Percentiles rank a stretch among this genome's conserved stretches.
These are phyloP conservation scores for Toxotes jaculatrix DNA, from an alignment of 2,113 vertebrate species.

Conservation along the genomic window DNA sequence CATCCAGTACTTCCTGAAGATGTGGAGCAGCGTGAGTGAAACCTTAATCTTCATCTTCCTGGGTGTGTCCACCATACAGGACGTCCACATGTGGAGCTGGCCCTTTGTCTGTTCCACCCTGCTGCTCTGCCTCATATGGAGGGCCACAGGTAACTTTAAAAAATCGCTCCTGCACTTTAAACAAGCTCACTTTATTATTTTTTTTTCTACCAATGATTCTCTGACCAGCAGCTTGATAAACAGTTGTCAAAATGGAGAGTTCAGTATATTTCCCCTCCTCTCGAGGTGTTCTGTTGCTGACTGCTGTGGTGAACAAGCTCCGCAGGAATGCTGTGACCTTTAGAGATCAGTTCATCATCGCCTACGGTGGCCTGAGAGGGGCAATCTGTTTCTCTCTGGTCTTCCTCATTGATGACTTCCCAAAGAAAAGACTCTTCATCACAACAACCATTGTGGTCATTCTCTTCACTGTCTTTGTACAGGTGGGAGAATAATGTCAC, in stretches of 20 bases:
- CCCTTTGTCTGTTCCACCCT: constrained; percentile 87
- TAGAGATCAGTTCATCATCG: constrained; percentile 90
- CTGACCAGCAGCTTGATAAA: background rate
- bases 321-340: constrained; percentile 85
- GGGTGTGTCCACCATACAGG: constrained; percentile 87
- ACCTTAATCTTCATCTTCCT: constrained; percentile 91
- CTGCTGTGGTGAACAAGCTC: constrained; percentile 87
- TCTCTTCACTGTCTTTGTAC: constrained; percentile 89
- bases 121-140: constrained; percentile 88
- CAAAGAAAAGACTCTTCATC: constrained; percentile 88
- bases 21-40: constrained; percentile 89
- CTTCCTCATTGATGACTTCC: constrained; percentile 88
- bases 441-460: constrained; percentile 89
- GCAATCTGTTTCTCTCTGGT: constrained; percentile 90
- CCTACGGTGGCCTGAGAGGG: constrained; percentile 86
- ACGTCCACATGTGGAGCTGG: constrained; percentile 89
- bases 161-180: background rate
- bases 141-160: constrained; percentile 79
- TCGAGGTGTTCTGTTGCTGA: constrained; percentile 87
- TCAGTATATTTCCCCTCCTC: background rate
- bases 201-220: background rate
- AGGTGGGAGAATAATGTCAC: constrained; percentile 71
- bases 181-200: background rate
- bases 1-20: constrained; percentile 91
- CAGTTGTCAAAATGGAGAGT: background rate